Conservation (phyloP, 2,113 vertebrate species). For the Oxyura jamaicensis region DNA sequence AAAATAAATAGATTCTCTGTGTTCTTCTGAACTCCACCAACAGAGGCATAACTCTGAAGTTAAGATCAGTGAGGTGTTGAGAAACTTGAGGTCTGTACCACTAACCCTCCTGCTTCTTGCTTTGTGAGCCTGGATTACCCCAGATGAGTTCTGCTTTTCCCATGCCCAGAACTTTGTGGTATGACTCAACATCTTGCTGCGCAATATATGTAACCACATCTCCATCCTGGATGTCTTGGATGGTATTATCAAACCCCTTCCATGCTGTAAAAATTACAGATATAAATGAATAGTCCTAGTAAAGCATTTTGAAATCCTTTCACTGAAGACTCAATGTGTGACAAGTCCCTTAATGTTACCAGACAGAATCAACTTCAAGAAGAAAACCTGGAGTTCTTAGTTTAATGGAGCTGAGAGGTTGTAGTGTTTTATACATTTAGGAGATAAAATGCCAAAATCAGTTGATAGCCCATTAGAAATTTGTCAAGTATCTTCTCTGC, state of each 20-base stretch:
- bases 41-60: not conserved
- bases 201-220: not conserved
- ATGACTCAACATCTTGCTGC: not conserved
- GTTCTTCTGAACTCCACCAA: not conserved
- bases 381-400: not conserved
- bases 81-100: not conserved
- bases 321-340: not conserved
- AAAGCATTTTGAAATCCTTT: not conserved
- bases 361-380: not conserved
- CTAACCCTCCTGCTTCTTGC: not conserved
- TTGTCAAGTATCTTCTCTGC: not conserved
- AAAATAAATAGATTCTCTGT: not conserved
- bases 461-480: not conserved
- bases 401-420: not conserved
- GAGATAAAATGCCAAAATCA: not conserved
- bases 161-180: not conserved
- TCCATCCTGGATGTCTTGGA: not conserved
- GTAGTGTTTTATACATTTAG: not conserved
- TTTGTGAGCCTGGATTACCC: not conserved
- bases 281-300: not conserved
- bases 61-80: not conserved
- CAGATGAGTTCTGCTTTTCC: not conserved
- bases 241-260: not conserved
- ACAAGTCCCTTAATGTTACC: not conserved
- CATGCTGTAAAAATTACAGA: not conserved